Evolutionary conservation across 2,797 vertebrate species (phyloP).

Genomic region (Microtus agrestis): DNA sequence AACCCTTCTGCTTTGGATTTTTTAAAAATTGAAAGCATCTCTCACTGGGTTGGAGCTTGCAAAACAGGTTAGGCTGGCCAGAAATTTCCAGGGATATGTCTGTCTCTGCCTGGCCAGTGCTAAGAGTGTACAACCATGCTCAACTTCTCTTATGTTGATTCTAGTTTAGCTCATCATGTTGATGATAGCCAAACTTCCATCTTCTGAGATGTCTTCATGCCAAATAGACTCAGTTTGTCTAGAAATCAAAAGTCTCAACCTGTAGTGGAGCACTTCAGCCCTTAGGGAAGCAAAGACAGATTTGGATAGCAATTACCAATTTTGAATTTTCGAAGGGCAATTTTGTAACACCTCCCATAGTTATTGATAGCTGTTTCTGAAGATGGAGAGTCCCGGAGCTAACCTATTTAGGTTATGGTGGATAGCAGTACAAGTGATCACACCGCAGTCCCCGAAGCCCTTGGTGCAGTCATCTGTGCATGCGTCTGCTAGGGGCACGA

Average conservation of each 20-base stretch:
- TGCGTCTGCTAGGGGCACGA: background rate
- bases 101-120: background rate
- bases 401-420: background rate
- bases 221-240: background rate
- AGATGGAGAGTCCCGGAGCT: background rate
- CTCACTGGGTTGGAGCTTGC: no score
- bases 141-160: background rate
- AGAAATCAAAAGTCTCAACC: background rate
- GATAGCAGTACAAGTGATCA: background rate
- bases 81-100: background rate
- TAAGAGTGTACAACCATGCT: accelerated
- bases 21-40: background rate
- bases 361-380: background rate
- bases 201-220: background rate
- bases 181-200: background rate
- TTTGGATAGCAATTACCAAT: background rate
- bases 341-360: background rate
- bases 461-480: background rate
- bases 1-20: background rate
- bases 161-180: background rate
- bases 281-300: background rate
- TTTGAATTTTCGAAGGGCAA: background rate
- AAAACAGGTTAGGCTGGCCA: no score
- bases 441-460: background rate
- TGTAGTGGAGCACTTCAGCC: background rate